Evolutionary conservation across 2,797 vertebrate species (phyloP), one percentile per base, ranked within the genome.

Genomic region (Sebastes oblongus): DNA sequence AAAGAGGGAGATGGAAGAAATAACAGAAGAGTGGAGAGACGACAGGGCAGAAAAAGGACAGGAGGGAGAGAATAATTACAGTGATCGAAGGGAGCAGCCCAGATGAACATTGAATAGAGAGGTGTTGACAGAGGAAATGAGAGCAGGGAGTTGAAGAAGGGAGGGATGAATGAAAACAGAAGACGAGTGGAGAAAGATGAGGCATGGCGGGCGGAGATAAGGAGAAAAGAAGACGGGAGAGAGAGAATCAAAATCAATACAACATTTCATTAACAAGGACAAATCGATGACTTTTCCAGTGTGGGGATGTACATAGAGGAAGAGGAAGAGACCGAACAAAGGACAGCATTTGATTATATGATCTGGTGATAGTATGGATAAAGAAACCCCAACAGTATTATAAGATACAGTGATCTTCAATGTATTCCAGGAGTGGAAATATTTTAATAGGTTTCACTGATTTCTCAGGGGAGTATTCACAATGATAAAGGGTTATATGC

Each of bases 221-320:
- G 30, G 5, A 58, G 16, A 6, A 70, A 22, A 46, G 34, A 39
- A n/a, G 7, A 46, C n/a, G 8, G 10, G 5, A n/a, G 30, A 67
- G 3, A 30, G 42, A 18, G 25, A 20, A 59, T n/a, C 3, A 2
- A 80, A 80, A 84, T 86, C 86, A 87, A 83, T 84, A 80, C 42
- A 30, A 81, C 67, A 81, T 81, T 77, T 85, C 24, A 78, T 78
- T 81, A 72, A 65, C 64, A 6, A 64, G 36, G 42, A 70, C n/a
- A 56, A 76, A 77, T 83, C 68, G 1, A 86, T 84, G 20, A 27
- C 55, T 66, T 69, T 56, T 5, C 36, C 20, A 18, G 59, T 25
- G 50, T 8, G 12, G 11, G 9, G 25, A 36, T 54, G 3, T 5
- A 71, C 18, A 6, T 8, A 36, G 25, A 64, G 13, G 2, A 30